phyloP scores from a whole-genome alignment of 2,797 vertebrate species.

The Lutjanus campechanus region DNA sequence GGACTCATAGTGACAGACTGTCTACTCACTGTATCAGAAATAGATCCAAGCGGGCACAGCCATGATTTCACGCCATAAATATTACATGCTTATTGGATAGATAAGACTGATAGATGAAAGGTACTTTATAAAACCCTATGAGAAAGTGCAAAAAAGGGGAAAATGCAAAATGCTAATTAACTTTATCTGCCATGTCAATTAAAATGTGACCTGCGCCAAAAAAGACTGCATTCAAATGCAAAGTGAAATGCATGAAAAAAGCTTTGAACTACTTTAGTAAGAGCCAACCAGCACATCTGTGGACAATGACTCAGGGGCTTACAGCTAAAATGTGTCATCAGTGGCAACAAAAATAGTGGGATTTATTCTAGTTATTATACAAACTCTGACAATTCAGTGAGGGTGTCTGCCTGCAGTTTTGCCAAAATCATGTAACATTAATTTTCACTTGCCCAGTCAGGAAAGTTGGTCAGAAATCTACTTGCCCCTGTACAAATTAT shows the following conservation, averaged over 20 bases:
- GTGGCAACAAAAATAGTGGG: not conserved
- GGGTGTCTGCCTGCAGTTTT: not conserved
- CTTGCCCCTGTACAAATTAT: too few species aligned
- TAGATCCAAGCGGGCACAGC: conserved; percentile 5
- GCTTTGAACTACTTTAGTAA: not conserved
- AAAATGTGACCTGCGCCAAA: not conserved
- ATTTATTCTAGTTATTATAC: not conserved
- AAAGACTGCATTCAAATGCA: not conserved
- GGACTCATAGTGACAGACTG: conserved; percentile 24
- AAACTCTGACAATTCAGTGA: not conserved
- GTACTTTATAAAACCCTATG: not conserved
- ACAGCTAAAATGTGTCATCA: not conserved
- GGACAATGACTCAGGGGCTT: not conserved
- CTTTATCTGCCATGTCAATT: conserved; percentile 3
- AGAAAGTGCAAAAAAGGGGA: not conserved
- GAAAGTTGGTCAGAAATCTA: too few species aligned
- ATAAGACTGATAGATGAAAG: not conserved
- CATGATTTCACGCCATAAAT: not conserved
- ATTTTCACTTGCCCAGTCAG: too few species aligned
- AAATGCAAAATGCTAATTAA: not conserved
- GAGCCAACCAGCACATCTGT: too few species aligned
- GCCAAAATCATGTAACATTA: not conserved
- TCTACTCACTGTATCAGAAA: conserved; percentile 26
- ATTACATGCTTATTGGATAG: not conserved
- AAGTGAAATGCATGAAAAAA: conserved; percentile 4